Evolutionary conservation across 2,113 vertebrate genomes (phyloP).

Genomic region (Thunnus thynnus): DNA sequence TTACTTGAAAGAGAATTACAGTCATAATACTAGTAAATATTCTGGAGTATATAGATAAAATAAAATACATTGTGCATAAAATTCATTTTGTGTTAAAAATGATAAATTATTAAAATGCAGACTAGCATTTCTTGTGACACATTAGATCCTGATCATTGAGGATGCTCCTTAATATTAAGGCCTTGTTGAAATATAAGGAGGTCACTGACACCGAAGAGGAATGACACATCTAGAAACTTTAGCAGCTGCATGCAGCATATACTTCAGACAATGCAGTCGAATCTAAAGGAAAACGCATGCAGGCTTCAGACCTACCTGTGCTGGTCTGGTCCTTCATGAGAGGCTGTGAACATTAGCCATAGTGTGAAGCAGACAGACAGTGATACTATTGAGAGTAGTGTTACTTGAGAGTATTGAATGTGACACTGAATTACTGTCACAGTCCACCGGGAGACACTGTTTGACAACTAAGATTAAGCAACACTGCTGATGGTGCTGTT

Average conservation of each 20-base stretch:
- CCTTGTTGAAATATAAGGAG: background rate
- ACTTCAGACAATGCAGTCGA: background rate
- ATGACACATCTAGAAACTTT: background rate
- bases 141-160: background rate
- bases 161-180: background rate
- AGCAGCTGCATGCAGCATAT: rapidly evolving
- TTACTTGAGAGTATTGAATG: slow-evolving; percentile 56
- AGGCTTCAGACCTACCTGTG: slow-evolving; percentile 48
- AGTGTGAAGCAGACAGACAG: slow-evolving; percentile 37
- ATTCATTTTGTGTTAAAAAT: background rate
- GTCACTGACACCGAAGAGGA: no score
- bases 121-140: no score
- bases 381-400: slow-evolving; percentile 53
- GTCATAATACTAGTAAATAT: background rate
- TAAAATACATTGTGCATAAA: background rate
- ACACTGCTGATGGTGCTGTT: background rate
- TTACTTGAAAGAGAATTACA: background rate
- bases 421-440: slow-evolving; percentile 7
- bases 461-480: background rate
- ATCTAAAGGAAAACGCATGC: background rate
- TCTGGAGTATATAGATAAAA: background rate
- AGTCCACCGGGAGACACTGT: background rate
- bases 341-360: slow-evolving; percentile 40
- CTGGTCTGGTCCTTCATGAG: slow-evolving; percentile 42
- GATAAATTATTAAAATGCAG: background rate